A percentile compares a stretch with the other conserved stretches of the same genome.
phyloP scores from a whole-genome alignment of 2,113 vertebrate species.

The Nothocercus julius region DNA sequence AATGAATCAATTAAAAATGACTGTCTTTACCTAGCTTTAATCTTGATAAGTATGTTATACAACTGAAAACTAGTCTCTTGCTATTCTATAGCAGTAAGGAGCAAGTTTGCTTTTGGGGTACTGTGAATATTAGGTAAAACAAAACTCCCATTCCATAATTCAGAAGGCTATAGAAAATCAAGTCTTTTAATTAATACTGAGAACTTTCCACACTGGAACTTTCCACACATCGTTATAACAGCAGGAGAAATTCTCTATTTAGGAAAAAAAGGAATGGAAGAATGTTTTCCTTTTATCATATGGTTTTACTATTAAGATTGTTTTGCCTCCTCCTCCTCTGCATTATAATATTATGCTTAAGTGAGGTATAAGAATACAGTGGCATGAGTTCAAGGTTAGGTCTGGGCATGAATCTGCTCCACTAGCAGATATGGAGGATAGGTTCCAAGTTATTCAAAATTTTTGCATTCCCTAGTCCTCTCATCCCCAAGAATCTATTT shows the following conservation, averaged over 20 bases:
- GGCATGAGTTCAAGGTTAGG: neutral
- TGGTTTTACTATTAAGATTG: neutral
- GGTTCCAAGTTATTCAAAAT: neutral
- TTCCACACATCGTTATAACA: neutral
- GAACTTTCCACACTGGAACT: neutral
- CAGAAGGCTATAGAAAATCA: neutral
- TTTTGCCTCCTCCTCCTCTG: neutral
- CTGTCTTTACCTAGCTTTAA: neutral
- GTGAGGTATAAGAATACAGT: rapidly evolving
- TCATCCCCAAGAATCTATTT: neutral
- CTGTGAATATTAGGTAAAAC: neutral
- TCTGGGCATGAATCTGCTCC: neutral
- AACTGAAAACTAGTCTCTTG: neutral
- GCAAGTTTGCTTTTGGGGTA: neutral
- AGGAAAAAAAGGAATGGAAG: rapidly evolving
- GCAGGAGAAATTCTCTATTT: neutral
- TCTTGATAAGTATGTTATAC: neutral
- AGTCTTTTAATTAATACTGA: neutral
- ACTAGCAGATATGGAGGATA: neutral
- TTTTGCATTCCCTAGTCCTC: neutral
- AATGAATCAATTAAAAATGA: neutral
- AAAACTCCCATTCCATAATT: neutral
- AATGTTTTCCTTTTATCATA: neutral
- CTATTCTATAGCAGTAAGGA: neutral
- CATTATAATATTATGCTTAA: neutral